phyloP scores from a whole-genome alignment of 1,140 invertebrate genomes.

The Babylonia areolata region DNA sequence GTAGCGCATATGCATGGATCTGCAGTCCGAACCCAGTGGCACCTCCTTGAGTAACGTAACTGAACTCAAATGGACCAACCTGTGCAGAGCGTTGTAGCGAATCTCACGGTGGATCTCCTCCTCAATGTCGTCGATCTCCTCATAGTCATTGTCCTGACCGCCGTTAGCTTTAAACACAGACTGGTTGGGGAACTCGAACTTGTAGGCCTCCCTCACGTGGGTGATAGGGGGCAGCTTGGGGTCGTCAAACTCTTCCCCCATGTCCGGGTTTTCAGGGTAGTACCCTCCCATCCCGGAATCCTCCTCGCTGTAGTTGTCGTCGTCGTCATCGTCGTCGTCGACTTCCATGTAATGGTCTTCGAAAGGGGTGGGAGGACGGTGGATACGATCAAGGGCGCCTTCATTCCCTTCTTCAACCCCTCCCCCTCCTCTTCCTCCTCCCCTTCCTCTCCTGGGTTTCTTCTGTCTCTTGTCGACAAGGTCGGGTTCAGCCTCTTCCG shows the following conservation, averaged over 20 bases:
- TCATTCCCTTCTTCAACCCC: background rate
- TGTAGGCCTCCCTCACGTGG: slow-evolving; percentile 28
- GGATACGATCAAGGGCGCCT: background rate
- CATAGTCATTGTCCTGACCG: slow-evolving; percentile 17
- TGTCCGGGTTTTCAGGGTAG: background rate
- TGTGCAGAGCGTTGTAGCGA: background rate
- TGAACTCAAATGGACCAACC: too few relatives aligned
- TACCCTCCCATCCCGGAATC: background rate
- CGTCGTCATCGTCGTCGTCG: background rate
- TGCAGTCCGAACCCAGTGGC: too few relatives aligned
- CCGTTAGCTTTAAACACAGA: slow-evolving; percentile 29
- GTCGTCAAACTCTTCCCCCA: background rate
- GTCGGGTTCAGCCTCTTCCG: background rate
- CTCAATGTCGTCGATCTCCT: slow-evolving; percentile 53
- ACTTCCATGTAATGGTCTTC: background rate
- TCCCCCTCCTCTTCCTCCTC: background rate
- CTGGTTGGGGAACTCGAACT: slow-evolving; percentile 36
- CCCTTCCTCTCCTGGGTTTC: too few relatives aligned
- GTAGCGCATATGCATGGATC: too few relatives aligned
- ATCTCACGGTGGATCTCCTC: slow-evolving; percentile 43
- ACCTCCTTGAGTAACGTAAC: too few relatives aligned
- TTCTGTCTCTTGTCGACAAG: background rate
- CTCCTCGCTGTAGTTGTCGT: background rate
- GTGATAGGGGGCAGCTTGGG: slow-evolving; percentile 34
- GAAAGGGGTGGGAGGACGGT: background rate